These are phyloP conservation scores for Columba janthina DNA, from an alignment of 2,113 vertebrate species.

Conservation along the genomic window DNA sequence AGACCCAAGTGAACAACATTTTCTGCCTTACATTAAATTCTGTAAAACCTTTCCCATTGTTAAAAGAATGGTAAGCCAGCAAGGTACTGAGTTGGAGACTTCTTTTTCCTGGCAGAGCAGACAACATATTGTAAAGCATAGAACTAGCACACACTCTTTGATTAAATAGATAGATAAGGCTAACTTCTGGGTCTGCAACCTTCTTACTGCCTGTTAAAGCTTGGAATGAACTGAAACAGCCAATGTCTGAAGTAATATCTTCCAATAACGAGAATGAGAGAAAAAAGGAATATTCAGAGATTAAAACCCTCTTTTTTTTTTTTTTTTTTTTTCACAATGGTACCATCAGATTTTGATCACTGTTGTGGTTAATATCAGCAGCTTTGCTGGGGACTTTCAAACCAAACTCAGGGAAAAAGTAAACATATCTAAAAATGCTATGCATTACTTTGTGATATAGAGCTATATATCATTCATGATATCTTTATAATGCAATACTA, in stretches of 20 bases:
- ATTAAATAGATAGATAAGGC: not conserved
- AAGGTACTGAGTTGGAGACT: not conserved
- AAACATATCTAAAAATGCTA: conserved; percentile 20
- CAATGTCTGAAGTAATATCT: not conserved
- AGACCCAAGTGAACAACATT: not conserved
- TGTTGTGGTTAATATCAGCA: not conserved
- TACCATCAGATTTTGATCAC: not conserved
- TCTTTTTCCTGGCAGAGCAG: not conserved
- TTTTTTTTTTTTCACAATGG: not conserved
- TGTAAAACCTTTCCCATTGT: not conserved
- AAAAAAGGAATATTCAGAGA: not conserved
- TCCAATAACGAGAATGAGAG: not conserved
- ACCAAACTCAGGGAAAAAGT: not conserved
- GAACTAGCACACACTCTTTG: not conserved
- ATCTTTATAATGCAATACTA: conserved; percentile 35
- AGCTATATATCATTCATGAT: conserved; percentile 7
- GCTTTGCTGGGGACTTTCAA: not conserved
- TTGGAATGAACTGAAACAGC: not conserved
- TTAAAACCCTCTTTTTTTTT: not conserved
- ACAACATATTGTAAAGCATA: not conserved
- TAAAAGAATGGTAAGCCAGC: not conserved
- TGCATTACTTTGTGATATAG: not conserved
- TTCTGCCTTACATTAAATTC: not conserved
- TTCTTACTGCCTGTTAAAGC: not conserved
- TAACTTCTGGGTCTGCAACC: not conserved